Evolutionary conservation across 2,888 invertebrate species (phyloP), one percentile per base, ranked within the genome.

Genomic region (Orthonychiurus folsomi): DNA sequence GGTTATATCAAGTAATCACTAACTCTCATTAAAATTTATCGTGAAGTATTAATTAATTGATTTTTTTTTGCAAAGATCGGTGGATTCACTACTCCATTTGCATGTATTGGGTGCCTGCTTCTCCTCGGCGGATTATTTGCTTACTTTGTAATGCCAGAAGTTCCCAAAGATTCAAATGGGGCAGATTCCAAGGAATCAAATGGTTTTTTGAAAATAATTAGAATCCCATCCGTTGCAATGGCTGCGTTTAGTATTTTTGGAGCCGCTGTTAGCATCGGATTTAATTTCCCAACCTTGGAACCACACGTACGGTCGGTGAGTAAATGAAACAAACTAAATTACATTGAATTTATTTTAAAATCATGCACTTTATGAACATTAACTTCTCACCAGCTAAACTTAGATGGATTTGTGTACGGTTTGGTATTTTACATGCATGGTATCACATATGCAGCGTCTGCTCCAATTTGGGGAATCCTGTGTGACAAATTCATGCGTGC

Each of bases 241-340:
- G 82, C 88, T 0, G 82, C 86, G 52, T 78, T 82, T 63, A 87
- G 86, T 74, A 88, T 89, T 73, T 83, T 87, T 65, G 85, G 82
- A 0, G 88, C 88, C 0, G 87, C 88, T 66, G 84, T 87, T 81
- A 88, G 88, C 70, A 88, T 90, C 59, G 89, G 90, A 23, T 94
- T 92, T 77, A 80, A 93, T 24, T 88, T 90, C 75, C 92, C 93
- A 0, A 93, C 93, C 0, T 79, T 94, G 24, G 90, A 93, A 72
- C 89, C 89, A 0, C 93, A 93, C 79, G 80, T 94, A n/a, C 77
- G 87, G 68, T 80, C 82, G 78, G 83, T 83, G 76, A 71, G 63
- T 64, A 54, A 20, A 56, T 28, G 57, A 1, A 56, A 56, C 60
- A 25, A 57, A 50, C 23, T 50, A 21, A 50, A n/a, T n/a, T n/a